Evolutionary conservation across 2,888 invertebrate genomes (phyloP), one percentile per base, ranked within the genome.

Genomic region (Fragum whitleyi): DNA sequence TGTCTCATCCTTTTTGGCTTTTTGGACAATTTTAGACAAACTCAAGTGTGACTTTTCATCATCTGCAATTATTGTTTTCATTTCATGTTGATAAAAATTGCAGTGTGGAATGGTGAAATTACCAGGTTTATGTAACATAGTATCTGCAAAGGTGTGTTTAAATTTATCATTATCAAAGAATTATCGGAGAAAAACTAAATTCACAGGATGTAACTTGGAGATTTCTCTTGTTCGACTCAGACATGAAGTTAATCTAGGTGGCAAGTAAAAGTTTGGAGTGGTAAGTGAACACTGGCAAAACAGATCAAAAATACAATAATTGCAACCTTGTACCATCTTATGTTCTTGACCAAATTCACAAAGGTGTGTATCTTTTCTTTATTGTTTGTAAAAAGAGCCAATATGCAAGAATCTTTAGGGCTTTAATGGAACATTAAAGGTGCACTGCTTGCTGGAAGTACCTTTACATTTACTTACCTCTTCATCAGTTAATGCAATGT

Each of bases 71-170:
- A 62, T 47, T 14, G 69, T 21, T n/a, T 57, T n/a, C 57, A 80
- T 76, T 51, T 59, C 26, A 76, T 80, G 76, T 9, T 80, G 11
- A 57, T 73, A 80, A 16, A 76, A 39, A 14, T 80, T 55, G 61
- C 76, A 80, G 9, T 39, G 14, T 28, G 80, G 80, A n/a, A 73
- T 9, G 1, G 61, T 23, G 2, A 80, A 67, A 68, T 76, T 76
- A 7, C 69, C 19, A 19, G 69, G 73, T 16, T 16, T 55, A 39
- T 39, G 19, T 62, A 80, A 76, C 16, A 51, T 61, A 2, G 73
- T 69, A 55, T 76, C 76, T 16, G 73, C 71, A 62, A 42, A 51
- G 1, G 76, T 42, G 21, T 76, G 47, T 53, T 68, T 26, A 21
- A 75, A 62, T 32, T 65, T 23, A 14, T 65, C 36, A 36, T 65